phyloP scores from a whole-genome alignment of 2,113 vertebrate species.

The Marmota monax region DNA sequence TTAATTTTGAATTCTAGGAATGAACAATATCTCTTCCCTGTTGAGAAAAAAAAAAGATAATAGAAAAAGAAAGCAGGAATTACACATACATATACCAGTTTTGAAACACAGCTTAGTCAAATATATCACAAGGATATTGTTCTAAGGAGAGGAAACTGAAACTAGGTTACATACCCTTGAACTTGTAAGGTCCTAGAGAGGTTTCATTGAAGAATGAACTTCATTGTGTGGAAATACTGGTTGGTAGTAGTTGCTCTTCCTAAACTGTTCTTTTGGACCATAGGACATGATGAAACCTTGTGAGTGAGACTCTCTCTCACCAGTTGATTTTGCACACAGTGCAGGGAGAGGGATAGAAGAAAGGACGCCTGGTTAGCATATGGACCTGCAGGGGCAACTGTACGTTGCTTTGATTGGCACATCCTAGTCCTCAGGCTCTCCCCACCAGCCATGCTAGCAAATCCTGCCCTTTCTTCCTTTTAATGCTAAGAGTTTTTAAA shows the following conservation, averaged over 20 bases:
- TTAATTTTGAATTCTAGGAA: conserved; percentile 30
- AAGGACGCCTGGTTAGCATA: background rate
- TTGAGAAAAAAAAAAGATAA: conserved; percentile 36
- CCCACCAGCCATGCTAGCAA: background rate
- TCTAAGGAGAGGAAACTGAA: background rate
- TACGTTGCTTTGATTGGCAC: background rate
- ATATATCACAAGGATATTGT: background rate
- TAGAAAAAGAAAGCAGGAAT: background rate
- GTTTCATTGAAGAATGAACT: background rate
- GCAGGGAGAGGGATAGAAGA: background rate
- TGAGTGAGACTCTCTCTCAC: background rate
- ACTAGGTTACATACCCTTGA: background rate
- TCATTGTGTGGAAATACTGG: background rate
- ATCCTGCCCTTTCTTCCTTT: background rate
- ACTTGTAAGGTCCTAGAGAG: background rate
- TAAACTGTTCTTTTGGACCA: no score
- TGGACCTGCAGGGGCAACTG: background rate
- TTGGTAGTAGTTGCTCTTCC: background rate
- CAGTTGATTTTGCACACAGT: background rate
- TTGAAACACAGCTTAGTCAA: conserved; percentile 24
- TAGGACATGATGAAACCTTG: background rate
- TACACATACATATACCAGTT: background rate
- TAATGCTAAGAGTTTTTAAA: background rate
- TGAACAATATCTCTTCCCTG: background rate
- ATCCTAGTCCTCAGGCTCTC: background rate